Base-by-base conservation (phyloP, 2,113 vertebrate genomes). In the Pelodiscus sinensis region DNA sequence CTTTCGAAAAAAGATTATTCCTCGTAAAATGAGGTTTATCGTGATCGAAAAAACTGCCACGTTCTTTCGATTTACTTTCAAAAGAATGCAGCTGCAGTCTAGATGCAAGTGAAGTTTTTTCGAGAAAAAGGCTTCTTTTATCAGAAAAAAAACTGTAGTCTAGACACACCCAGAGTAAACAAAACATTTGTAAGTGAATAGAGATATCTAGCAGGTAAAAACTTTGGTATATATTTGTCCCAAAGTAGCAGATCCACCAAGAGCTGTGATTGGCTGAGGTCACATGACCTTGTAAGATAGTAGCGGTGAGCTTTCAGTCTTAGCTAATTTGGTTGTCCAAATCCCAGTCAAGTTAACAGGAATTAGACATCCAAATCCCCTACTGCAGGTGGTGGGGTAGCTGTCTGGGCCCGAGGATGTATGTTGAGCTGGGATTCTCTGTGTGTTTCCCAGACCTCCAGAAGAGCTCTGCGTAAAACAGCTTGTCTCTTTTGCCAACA, bases 331-430 rank as follows among this genome's bases (percentile, higher is more conserved):
- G 18, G 85, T 92, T 82, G 92, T 35, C 88, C 85, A 94, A 92
- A 94, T 89, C 95, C 56, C 90, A 86, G 96, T 94, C 86, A 92
- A 88, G 92, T 92, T 93, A 96, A 88, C 95, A 93, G 81, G 84
- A 65, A 92, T 89, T 78, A 62, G 90, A 96, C 84, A 90, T 92
- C 25, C 55, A 92, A 96, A 93, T 94, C 91, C 86, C 94, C 80
- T 35, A 13, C 5, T 31, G 62, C 27, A 31, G 19, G 18, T 31
- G 35, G n/a, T 21, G n/a, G 9, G 21, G 65, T 19, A 71, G 19
- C 18, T 11, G 18, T 68, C 44, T 44, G 5, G 44, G 5, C 44
- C 44, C 44, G 6, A 44, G 44, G 44, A 44, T 44, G 44, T 44
- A 44, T 6, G 6, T 44, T 6, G 44, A 35, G 65, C n/a, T 71